Evolutionary conservation across 2,113 vertebrate genomes (phyloP), one percentile per base, ranked within the genome.

Genomic region (Pampusana beccarii): DNA sequence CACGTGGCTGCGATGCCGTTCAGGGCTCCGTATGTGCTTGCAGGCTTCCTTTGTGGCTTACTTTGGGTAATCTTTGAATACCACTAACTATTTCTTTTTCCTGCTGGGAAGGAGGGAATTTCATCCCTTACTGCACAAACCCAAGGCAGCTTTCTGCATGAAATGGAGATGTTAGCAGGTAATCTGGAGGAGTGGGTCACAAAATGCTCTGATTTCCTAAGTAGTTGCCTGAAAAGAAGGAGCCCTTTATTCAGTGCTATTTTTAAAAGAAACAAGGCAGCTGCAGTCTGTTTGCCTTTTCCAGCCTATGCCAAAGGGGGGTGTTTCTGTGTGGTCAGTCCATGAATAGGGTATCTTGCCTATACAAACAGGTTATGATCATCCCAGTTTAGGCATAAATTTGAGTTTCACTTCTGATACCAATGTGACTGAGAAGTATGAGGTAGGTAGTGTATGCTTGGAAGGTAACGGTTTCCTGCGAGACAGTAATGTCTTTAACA

Each of bases 401-500:
- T 56, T 42, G 44, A 81, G 26, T 82, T 96, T 87, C 16, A 5
- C 31, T 95, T 94, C 89, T 88, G 93, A 92, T 90, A 90, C 50
- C 66, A 80, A 73, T 38, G 78, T 53, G 70, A 95, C 53, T 5
- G 8, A 85, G 81, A 90, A 57, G 57, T 23, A 40, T 70, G 95
- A 94, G 87, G 91, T 75, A 91, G 96, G 91, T 80, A 65, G 9
- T 24, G 62, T 21, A 25, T 70, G 86, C 73, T n/a, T 72, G 77
- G 88, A 70, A 89, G 70, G 87, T 44, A 92, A 81, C 14, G 77
- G 79, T 91, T 95, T 97, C 95, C 94, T 95, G 87, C 18, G 62
- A 97, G 90, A 79, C 73, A 79, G 13, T 94, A 95, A 95, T 93
- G 95, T 29, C 70, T 97, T 96, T 92, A 95, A n/a, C 95, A 94